Percentiles rank a stretch among this genome's conserved stretches.
These are phyloP conservation scores for Xyliphius kryptos DNA, from an alignment of 2,113 vertebrate genomes.

Conservation along the genomic window DNA sequence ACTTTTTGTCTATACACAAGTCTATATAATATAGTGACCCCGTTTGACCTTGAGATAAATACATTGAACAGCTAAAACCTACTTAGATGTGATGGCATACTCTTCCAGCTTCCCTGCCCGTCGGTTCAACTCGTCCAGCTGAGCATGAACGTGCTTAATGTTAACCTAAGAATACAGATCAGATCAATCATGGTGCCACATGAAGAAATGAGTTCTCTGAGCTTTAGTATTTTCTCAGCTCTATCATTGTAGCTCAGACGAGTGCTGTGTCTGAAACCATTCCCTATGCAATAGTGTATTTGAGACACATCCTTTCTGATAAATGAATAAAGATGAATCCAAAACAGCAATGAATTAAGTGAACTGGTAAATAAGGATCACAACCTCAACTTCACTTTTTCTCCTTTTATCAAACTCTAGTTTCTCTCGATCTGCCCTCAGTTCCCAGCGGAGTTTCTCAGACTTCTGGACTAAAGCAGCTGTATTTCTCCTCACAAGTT, in stretches of 20 bases:
- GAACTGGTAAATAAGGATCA: neutral
- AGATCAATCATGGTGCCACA: neutral
- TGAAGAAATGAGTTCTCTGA: too few relatives aligned
- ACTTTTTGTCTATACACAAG: too few relatives aligned
- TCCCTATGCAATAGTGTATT: too few relatives aligned
- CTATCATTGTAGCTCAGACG: too few relatives aligned
- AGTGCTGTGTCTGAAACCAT: too few relatives aligned
- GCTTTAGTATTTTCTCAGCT: too few relatives aligned
- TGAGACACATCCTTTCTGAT: too few relatives aligned
- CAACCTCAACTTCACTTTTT: constrained; percentile 76
- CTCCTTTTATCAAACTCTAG: constrained; percentile 73
- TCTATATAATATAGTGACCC: too few relatives aligned
- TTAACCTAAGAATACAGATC: constrained; percentile 57
- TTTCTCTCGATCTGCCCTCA: constrained; percentile 73
- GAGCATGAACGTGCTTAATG: constrained; percentile 68
- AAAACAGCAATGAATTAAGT: too few relatives aligned
- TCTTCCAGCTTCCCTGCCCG: constrained; percentile 78
- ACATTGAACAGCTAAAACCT: constrained; percentile 41
- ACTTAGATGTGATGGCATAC: constrained; percentile 78
- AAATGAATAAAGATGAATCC: too few relatives aligned
- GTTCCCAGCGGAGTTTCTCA: constrained; percentile 78
- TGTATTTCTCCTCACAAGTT: constrained; percentile 69
- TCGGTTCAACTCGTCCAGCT: constrained; percentile 72
- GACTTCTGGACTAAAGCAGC: constrained; percentile 71
- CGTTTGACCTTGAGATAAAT: neutral